Evolutionary conservation across 1,140 invertebrate species (phyloP), one percentile per base, ranked within the genome.

Genomic region (Lethocerus indicus): DNA sequence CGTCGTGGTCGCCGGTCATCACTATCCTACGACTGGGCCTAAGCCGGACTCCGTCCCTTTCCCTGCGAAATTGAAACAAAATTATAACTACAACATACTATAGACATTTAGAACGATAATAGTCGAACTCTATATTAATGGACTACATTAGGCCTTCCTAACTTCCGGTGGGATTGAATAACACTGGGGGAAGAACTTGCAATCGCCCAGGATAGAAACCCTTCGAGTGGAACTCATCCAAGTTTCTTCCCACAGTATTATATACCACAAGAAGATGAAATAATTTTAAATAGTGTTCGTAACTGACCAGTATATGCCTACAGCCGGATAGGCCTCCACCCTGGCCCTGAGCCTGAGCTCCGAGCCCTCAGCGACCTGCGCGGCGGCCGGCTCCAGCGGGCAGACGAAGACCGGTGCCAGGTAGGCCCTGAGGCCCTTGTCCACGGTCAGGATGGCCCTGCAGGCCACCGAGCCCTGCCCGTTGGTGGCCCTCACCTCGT

Each of bases 381-480:
- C 73, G 9, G 71, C 64, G 0, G 74, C 73, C 42, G 84, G 76
- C n/a, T n/a, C n/a, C 24, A 87, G 66, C 1, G 71, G 72, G 42
- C 70, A 72, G 29, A 76, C 71, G 62, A 87, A 87, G 60, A 82
- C 78, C 0, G 85, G 84, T 0, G 79, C 73, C 21, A 85, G 72
- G 61, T 87, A 87, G 1, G 79, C 82, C 21, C 79, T 70, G 44
- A 88, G 83, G 29, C 83, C 84, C 59, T 84, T 83, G 63, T 89
- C 87, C 0, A 94, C 87, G 1, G 82, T 77, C 23, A 95, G 70
- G 43, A 72, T 72, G 58, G 83, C 87, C 25, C 73, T 73, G 47
- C 88, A 92, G 42, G 82, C 81, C 9, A 90, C 78, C 1, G 82
- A 80, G 6, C 90, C 91, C 44, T 80, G 72, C n/a, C 70, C 66